These are phyloP conservation scores for Hedychridium roseum DNA, from an alignment of 2,888 invertebrate species.

Conservation along the genomic window DNA sequence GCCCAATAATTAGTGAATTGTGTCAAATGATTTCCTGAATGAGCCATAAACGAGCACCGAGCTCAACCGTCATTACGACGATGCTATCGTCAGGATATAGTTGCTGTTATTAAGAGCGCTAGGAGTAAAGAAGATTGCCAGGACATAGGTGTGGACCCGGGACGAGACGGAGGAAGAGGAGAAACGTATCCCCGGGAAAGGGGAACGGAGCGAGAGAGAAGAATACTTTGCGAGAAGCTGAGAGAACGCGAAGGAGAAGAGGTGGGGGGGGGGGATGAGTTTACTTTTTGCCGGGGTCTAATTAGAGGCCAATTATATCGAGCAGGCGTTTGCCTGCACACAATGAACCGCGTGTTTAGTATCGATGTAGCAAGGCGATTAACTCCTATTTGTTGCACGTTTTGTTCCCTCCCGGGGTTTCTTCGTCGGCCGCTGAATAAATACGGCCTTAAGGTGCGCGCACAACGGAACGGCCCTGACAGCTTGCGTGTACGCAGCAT, in stretches of 20 bases:
- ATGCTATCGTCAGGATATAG: too few species aligned
- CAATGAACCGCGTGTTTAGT: constrained; percentile 53
- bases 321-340: constrained; percentile 55
- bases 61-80: too few species aligned
- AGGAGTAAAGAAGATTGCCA: neutral
- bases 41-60: too few species aligned
- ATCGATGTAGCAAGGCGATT: constrained; percentile 53
- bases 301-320: constrained; percentile 58
- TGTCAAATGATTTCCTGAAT: too few species aligned
- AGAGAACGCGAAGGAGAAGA: constrained; percentile 1
- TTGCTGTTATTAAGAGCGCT: too few species aligned
- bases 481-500: neutral
- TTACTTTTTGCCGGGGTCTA: constrained; percentile 44
- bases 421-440: constrained; percentile 42
- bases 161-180: constrained; percentile 20
- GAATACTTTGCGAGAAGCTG: constrained; percentile 6
- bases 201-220: constrained; percentile 8
- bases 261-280: constrained; percentile 26
- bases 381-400: constrained; percentile 53
- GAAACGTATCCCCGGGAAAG: constrained; percentile 7
- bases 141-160: neutral
- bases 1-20: too few species aligned
- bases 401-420: constrained; percentile 45
- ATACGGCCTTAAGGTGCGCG: constrained; percentile 39
- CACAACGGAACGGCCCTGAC: constrained; percentile 24